Evolutionary conservation across 2,888 invertebrate species (phyloP).

Genomic region (Notocelia uddmanniana): DNA sequence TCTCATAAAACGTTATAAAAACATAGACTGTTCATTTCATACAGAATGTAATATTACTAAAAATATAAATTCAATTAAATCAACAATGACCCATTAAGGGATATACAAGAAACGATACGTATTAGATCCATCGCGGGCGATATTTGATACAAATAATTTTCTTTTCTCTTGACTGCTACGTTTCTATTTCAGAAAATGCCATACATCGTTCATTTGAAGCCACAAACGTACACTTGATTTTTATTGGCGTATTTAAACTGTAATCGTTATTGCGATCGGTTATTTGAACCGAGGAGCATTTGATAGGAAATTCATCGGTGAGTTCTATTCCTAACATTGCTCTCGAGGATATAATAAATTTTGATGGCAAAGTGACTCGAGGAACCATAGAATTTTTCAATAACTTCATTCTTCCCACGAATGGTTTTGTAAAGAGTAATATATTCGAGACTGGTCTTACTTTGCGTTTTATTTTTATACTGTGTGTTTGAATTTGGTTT

Average conservation of each 20-base stretch:
- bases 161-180: no score
- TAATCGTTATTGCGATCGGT: conserved; percentile 13
- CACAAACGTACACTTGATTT: neutral
- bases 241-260: neutral
- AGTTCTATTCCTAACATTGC: conserved; percentile 22
- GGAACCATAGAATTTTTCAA: conserved; percentile 26
- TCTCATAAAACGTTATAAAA: no score
- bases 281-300: conserved; percentile 21
- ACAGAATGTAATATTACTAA: no score
- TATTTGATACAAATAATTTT: no score
- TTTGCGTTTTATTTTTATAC: neutral
- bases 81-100: no score
- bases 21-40: no score
- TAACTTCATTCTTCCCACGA: neutral
- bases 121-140: no score
- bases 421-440: conserved; percentile 1
- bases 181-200: no score
- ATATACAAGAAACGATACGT: no score
- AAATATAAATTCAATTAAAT: no score
- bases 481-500: neutral
- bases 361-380: conserved; percentile 17
- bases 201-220: neutral
- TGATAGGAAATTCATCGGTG: conserved; percentile 20
- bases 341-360: conserved; percentile 22
- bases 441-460: neutral